Percentiles rank a stretch among this genome's conserved stretches.
phyloP scores from a whole-genome alignment of 2,797 vertebrate species.

The Sebastes cheni region DNA sequence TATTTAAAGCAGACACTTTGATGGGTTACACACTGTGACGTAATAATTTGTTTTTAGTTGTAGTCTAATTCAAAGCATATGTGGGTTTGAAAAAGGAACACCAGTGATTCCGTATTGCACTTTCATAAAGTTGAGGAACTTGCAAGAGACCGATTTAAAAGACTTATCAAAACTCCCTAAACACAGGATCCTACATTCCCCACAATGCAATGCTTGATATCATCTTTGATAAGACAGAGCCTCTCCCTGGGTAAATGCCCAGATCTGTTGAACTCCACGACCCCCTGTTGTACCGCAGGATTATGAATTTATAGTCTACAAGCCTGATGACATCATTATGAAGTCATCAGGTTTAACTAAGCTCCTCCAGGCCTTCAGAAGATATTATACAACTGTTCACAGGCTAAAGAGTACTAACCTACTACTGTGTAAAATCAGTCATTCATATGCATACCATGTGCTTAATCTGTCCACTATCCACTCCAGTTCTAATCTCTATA shows the following conservation, averaged over 20 bases:
- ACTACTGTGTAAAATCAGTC: not conserved
- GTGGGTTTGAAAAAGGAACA: not conserved
- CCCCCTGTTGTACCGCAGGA: too few relatives aligned
- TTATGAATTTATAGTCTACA: not conserved
- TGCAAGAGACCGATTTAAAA: not conserved
- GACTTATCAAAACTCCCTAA: not conserved
- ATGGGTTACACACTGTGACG: conserved; percentile 9
- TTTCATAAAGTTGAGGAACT: not conserved
- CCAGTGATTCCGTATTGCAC: not conserved
- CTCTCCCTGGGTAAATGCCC: too few relatives aligned
- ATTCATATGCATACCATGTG: not conserved
- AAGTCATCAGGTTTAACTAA: not conserved
- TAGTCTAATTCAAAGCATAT: not conserved
- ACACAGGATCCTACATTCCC: not conserved
- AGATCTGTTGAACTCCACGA: too few relatives aligned
- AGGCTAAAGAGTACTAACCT: not conserved
- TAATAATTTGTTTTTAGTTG: not conserved
- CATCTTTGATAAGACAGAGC: too few relatives aligned
- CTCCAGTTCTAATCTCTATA: not conserved
- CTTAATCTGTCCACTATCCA: not conserved
- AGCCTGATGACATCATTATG: not conserved
- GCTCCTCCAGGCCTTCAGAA: not conserved
- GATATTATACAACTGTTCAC: not conserved
- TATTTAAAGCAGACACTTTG: not conserved
- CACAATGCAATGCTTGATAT: not conserved